Evolutionary conservation across 2,888 invertebrate genomes (phyloP).

Genomic region (Diaperis boleti): DNA sequence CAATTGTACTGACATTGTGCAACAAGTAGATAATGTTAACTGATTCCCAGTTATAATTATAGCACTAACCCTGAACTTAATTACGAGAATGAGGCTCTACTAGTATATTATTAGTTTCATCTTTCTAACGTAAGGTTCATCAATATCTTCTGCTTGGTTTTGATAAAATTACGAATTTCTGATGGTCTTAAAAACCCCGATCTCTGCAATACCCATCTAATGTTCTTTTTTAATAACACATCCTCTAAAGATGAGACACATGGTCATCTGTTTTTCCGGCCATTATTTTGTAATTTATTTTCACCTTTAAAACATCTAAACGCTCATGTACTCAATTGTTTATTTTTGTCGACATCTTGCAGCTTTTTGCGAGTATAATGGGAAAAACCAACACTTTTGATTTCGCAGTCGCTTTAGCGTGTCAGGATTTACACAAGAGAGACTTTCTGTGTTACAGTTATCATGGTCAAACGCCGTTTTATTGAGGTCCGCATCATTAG

Average conservation of each 20-base stretch:
- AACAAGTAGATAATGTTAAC: constrained; percentile 19
- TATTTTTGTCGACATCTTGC: background rate
- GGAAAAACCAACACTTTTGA: constrained; percentile 60
- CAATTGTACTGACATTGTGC: constrained; percentile 26
- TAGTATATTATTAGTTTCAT: too few relatives aligned
- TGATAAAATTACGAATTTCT: too few relatives aligned
- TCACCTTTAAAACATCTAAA: too few relatives aligned
- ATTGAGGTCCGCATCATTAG: constrained; percentile 28
- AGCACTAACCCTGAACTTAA: constrained; percentile 18
- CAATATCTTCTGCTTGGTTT: too few relatives aligned
- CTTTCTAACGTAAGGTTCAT: too few relatives aligned
- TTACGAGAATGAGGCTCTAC: constrained; percentile 18
- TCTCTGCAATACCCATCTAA: too few relatives aligned
- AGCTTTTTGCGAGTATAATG: constrained; percentile 53
- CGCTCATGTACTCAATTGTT: too few relatives aligned
- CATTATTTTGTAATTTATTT: too few relatives aligned
- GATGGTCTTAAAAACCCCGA: too few relatives aligned
- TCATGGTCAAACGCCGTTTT: constrained; percentile 53
- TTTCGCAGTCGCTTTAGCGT: constrained; percentile 57
- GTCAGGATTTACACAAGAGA: constrained; percentile 60
- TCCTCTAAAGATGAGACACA: too few relatives aligned
- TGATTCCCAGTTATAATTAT: constrained; percentile 20
- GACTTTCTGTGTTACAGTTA: constrained; percentile 58
- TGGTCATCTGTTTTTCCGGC: too few relatives aligned
- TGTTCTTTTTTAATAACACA: too few relatives aligned